Conservation (phyloP, 1,140 invertebrate species). For the Cydia pomonella region DNA sequence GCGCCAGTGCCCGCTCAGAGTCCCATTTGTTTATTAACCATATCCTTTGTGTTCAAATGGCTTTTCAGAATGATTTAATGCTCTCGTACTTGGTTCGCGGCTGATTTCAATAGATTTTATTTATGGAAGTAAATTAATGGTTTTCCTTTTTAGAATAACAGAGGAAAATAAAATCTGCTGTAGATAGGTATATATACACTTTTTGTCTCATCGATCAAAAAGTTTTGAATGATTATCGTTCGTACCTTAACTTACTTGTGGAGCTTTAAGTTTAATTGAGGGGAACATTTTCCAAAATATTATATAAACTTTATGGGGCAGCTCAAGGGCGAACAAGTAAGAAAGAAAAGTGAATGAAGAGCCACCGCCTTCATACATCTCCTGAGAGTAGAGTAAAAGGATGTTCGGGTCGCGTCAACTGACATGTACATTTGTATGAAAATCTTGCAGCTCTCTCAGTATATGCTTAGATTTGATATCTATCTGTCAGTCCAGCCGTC, state of each 20-base stretch:
- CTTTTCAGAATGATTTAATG: slow-evolving; percentile 66
- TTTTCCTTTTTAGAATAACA: slow-evolving; percentile 19
- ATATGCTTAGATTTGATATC: slow-evolving; percentile 44
- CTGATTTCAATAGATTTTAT: slow-evolving; percentile 51
- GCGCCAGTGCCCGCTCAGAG: slow-evolving; percentile 53
- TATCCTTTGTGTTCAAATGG: slow-evolving; percentile 66
- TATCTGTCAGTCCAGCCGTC: neutral
- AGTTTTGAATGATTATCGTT: slow-evolving; percentile 40
- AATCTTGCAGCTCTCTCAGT: slow-evolving; percentile 56
- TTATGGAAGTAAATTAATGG: slow-evolving; percentile 23
- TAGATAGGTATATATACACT: neutral
- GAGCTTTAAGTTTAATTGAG: slow-evolving; percentile 39
- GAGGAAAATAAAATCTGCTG: slow-evolving; percentile 6
- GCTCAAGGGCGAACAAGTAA: slow-evolving; percentile 45
- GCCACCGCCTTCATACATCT: slow-evolving; percentile 46
- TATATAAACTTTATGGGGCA: slow-evolving; percentile 40
- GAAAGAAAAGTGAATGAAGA: slow-evolving; percentile 56
- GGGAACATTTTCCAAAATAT: slow-evolving; percentile 40
- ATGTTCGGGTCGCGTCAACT: slow-evolving; percentile 62
- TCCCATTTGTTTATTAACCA: slow-evolving; percentile 70
- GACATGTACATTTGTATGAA: slow-evolving; percentile 54
- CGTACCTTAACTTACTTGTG: slow-evolving; percentile 34
- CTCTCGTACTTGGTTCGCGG: slow-evolving; percentile 44
- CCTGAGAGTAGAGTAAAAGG: slow-evolving; percentile 60
- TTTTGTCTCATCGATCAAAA: slow-evolving; percentile 37